Evolutionary conservation across 2,113 vertebrate genomes (phyloP), one percentile per base, ranked within the genome.

Genomic region (Corythornis madagascariensis): DNA sequence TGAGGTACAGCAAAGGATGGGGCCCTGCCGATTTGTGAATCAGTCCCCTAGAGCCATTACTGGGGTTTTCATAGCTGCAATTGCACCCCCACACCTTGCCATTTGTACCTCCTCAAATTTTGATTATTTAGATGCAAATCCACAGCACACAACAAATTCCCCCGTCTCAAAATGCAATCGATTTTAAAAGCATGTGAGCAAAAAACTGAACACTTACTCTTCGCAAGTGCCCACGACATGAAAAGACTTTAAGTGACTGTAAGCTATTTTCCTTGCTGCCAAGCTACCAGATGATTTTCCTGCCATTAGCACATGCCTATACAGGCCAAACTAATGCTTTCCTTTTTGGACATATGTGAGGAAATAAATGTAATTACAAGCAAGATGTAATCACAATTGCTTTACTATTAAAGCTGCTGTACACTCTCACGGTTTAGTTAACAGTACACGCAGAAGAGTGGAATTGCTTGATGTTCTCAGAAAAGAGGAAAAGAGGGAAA

Each of bases 331-430:
- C 69, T 91, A 96, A 96, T 71, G 86, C 94, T 94, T 94, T 96
- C 93, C 65, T 97, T 97, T 97, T 86, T 94, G 95, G 96, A 95
- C 94, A 96, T 93, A 95, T 72, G 94, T 94, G 95, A 97, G 94
- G 92, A 98, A 97, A 98, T 97, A 97, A 97, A 97, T 88, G 91
- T 96, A 97, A 98, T 98, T 98, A 97, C 33, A 22, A 97, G 96
- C 75, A 82, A 97, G 97, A 97, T 96, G 95, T 95, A 97, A 98
- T 97, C 97, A 74, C 93, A 92, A 96, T 29, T 92, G 91, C 95
- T 97, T 94, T 95, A 90, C 95, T 91, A 94, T 97, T 96, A 97
- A 96, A 96, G 96, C 88, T 88, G 84, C 67, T 73, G 84, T 72
- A 88, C 12, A 87, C 85, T 94, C 91, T 95, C 65, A 29, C 21